These are phyloP conservation scores for Gambelia wislizenii DNA, from an alignment of 2,797 vertebrate species.

Conservation along the genomic window DNA sequence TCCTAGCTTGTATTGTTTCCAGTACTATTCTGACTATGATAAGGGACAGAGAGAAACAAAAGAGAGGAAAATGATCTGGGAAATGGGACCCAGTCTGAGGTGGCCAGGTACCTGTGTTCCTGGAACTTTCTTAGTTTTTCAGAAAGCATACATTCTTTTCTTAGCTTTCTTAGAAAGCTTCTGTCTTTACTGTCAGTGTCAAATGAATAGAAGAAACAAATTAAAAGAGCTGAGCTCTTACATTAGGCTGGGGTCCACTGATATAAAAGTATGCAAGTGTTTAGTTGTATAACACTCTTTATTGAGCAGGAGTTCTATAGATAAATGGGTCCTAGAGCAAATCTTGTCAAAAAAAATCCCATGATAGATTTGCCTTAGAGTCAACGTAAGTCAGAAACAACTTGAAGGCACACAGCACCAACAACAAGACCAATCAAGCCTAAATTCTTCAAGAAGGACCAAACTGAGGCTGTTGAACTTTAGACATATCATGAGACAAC, in stretches of 20 bases:
- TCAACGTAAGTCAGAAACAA: too few relatives aligned
- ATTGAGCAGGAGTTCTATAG: background rate
- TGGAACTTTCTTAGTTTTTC: too few relatives aligned
- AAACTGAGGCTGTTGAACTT: too few relatives aligned
- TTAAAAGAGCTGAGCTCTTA: background rate
- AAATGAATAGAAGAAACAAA: background rate
- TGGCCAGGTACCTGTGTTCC: background rate
- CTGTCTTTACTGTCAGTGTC: background rate
- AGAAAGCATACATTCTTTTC: background rate
- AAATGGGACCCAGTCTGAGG: background rate
- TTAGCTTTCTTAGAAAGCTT: background rate
- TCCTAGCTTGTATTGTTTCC: too few relatives aligned
- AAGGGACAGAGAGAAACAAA: background rate
- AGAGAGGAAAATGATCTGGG: background rate
- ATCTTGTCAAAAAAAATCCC: too few relatives aligned
- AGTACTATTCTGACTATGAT: rapidly evolving
- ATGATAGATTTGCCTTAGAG: too few relatives aligned
- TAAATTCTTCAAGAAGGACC: too few relatives aligned
- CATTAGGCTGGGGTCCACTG: background rate
- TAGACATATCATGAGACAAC: too few relatives aligned
- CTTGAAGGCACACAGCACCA: too few relatives aligned
- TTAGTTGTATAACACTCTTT: background rate
- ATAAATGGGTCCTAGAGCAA: too few relatives aligned
- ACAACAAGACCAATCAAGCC: too few relatives aligned
- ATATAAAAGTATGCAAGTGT: background rate